Conservation (phyloP, 1,140 invertebrate species). For the Caligus rogercresseyi region DNA sequence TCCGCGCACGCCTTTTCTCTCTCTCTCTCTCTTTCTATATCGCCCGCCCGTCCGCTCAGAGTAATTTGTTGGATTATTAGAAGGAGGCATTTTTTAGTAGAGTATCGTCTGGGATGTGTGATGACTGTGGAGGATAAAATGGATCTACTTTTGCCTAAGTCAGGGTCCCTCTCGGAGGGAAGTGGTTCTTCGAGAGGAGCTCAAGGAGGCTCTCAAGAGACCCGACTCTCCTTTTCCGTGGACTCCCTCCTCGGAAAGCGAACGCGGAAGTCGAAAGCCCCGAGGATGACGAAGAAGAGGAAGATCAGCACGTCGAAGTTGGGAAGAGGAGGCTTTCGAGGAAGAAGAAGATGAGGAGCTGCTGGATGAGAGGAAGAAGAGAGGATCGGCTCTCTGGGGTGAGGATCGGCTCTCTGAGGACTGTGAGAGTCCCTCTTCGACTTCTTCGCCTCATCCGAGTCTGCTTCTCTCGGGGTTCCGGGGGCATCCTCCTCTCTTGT, state of each 20-base stretch:
- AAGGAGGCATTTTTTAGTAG: too few relatives aligned
- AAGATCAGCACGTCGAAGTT: neutral
- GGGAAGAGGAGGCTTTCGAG: too few relatives aligned
- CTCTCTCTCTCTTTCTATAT: too few relatives aligned
- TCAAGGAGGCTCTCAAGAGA: too few relatives aligned
- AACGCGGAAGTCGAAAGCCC: neutral
- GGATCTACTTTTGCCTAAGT: neutral
- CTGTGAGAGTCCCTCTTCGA: too few relatives aligned
- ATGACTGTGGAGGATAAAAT: neutral
- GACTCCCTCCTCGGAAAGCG: neutral
- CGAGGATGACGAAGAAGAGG: neutral
- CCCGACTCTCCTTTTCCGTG: neutral
- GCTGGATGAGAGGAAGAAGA: neutral
- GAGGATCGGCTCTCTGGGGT: neutral
- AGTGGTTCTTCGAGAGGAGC: too few relatives aligned
- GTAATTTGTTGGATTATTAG: too few relatives aligned
- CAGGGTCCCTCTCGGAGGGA: too few relatives aligned
- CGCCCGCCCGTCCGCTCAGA: too few relatives aligned
- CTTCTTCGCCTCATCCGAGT: too few relatives aligned
- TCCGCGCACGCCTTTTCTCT: too few relatives aligned
- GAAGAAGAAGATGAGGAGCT: neutral
- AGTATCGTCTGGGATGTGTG: too few relatives aligned
- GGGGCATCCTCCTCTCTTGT: neutral
- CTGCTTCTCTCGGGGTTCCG: neutral
- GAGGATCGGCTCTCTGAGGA: neutral